A percentile compares a stretch with the other conserved stretches of the same genome.
Conservation (phyloP, 1,140 invertebrate species). For the Papilio dardanus region DNA sequence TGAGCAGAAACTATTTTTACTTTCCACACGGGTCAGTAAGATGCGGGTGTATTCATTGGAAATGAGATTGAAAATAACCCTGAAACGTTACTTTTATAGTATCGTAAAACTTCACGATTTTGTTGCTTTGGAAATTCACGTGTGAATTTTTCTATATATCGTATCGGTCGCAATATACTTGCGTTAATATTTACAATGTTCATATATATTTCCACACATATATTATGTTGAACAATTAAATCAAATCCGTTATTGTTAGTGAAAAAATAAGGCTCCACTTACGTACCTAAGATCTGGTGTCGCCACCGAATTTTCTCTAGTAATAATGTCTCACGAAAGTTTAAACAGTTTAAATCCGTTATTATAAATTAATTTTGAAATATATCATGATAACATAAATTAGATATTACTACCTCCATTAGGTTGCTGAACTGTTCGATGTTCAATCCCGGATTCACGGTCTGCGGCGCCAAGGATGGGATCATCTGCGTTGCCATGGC, state of each 20-base stretch:
- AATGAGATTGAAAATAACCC: slow-evolving; percentile 7
- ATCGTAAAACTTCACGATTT: slow-evolving; percentile 16
- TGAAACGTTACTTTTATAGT: slow-evolving; percentile 9
- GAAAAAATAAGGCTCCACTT: too few species aligned
- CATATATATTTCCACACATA: too few species aligned
- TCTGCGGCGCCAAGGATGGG: slow-evolving; percentile 95
- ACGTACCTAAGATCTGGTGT: too few species aligned
- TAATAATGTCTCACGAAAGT: too few species aligned
- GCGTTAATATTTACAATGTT: neutral
- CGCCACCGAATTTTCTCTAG: too few species aligned
- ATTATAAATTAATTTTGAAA: too few species aligned
- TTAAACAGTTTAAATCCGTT: too few species aligned
- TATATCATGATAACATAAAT: neutral
- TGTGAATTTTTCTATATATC: neutral
- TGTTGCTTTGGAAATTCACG: neutral
- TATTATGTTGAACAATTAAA: too few species aligned
- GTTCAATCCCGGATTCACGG: slow-evolving; percentile 94
- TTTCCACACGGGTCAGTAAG: neutral
- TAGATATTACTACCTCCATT: slow-evolving; percentile 85
- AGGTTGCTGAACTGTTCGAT: slow-evolving; percentile 94
- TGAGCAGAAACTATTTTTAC: neutral
- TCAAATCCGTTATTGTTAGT: too few species aligned
- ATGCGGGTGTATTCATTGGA: slow-evolving; percentile 1
- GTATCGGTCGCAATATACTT: neutral
- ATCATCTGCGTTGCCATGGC: slow-evolving; percentile 97